Conservation (phyloP, 1,140 invertebrate genomes). For the Papilio glaucus region DNA sequence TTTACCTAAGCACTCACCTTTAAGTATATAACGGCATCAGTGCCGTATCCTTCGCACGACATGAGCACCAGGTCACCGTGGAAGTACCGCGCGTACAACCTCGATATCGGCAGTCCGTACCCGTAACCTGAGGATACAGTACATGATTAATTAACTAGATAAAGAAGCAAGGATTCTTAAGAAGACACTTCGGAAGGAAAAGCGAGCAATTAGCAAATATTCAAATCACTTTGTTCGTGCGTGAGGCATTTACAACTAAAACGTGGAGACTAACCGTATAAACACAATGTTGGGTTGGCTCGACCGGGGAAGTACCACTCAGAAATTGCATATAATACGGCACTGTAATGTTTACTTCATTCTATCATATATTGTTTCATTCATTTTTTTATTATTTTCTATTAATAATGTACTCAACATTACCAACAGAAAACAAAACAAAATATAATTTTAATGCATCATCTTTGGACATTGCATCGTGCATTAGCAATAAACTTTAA, state of each 20-base stretch:
- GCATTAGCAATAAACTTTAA: not conserved
- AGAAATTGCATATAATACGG: too few species aligned
- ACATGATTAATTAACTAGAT: not conserved
- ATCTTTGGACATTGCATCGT: not conserved
- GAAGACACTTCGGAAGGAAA: too few species aligned
- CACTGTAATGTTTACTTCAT: too few species aligned
- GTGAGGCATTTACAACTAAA: too few species aligned
- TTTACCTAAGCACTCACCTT: constrained; percentile 87
- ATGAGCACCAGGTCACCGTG: constrained; percentile 97
- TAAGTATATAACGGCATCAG: constrained; percentile 97
- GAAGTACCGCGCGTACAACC: constrained; percentile 98
- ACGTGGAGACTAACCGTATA: too few species aligned
- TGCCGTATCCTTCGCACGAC: constrained; percentile 98
- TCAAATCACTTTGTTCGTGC: too few species aligned
- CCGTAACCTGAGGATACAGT: constrained; percentile 90
- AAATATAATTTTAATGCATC: not conserved
- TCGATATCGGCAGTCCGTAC: constrained; percentile 97
- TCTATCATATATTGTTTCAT: too few species aligned
- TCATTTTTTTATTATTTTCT: too few species aligned
- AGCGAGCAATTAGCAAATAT: too few species aligned
- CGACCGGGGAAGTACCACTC: too few species aligned
- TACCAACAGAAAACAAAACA: not conserved
- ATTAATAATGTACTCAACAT: too few species aligned
- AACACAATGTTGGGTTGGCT: too few species aligned
- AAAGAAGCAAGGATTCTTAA: not conserved